Percentiles rank a stretch among this genome's conserved stretches.
Conservation (phyloP, 2,113 vertebrate genomes). For the Halichoeres trimaculatus region DNA sequence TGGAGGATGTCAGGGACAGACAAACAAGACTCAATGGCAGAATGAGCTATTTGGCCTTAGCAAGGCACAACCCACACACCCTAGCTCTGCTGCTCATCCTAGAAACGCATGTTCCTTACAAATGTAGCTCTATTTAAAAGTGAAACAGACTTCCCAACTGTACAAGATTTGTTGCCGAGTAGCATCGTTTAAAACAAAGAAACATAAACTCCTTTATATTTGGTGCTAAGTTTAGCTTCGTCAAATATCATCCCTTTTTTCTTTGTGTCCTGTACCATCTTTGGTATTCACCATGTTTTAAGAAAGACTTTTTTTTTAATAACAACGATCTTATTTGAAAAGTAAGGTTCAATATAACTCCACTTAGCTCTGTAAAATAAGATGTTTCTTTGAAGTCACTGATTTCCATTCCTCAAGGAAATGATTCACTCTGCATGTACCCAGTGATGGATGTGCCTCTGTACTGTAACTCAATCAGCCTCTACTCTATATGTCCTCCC, state of each 20-base stretch:
- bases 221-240: too few species aligned
- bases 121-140: too few species aligned
- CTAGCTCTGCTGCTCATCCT: too few species aligned
- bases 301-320: neutral
- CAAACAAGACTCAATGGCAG: too few species aligned
- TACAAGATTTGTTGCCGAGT: too few species aligned
- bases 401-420: slow-evolving; percentile 36
- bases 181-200: too few species aligned
- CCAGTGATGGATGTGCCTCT: slow-evolving; percentile 37
- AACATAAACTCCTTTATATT: too few species aligned
- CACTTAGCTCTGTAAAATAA: slow-evolving; percentile 2
- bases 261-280: neutral
- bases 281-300: neutral
- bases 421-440: slow-evolving; percentile 25
- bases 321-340: slow-evolving; percentile 19
- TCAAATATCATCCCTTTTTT: neutral
- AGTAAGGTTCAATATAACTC: slow-evolving; percentile 6
- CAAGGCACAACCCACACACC: too few species aligned
- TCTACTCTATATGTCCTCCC: neutral
- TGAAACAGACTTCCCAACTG: too few species aligned
- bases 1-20: too few species aligned
- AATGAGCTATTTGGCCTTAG: too few species aligned
- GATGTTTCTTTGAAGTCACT: slow-evolving; percentile 13
- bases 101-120: too few species aligned
- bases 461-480: slow-evolving; percentile 40